Evolutionary conservation across 2,888 invertebrate genomes (phyloP).

Genomic region (Drosophila nr. fundita): DNA sequence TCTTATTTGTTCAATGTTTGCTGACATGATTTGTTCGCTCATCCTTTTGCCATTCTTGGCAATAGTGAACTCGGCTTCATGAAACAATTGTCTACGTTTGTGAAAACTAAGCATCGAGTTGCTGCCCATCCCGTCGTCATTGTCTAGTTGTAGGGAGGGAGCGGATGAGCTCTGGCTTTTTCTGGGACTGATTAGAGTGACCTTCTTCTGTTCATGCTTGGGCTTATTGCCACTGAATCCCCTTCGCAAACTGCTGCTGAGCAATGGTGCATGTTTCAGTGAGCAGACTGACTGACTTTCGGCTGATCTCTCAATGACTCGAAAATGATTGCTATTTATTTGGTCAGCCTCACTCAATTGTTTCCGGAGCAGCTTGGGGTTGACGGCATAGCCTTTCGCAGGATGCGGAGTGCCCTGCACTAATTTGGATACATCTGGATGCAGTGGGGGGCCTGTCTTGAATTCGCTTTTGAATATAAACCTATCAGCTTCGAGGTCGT

Average conservation of each 20-base stretch:
- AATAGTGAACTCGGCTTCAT: constrained; percentile 42
- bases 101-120: neutral
- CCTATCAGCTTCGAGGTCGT: neutral
- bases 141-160: neutral
- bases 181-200: constrained; percentile 3
- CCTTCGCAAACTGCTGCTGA: neutral
- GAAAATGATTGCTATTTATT: neutral
- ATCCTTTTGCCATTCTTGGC: constrained; percentile 42
- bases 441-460: neutral
- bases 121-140: neutral
- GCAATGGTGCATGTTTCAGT: neutral
- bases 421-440: neutral
- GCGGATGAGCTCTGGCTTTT: neutral
- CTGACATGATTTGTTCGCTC: constrained; percentile 26
- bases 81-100: constrained; percentile 27
- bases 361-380: constrained; percentile 8
- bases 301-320: neutral
- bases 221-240: too few species aligned
- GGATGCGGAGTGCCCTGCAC: constrained; percentile 31
- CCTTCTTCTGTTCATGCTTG: neutral
- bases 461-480: neutral
- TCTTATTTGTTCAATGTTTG: neutral
- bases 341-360: neutral
- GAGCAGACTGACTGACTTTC: too few species aligned
- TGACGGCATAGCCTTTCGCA: constrained; percentile 1